Conservation (phyloP, 2,797 vertebrate genomes). For the Ctenopoma multispine region DNA sequence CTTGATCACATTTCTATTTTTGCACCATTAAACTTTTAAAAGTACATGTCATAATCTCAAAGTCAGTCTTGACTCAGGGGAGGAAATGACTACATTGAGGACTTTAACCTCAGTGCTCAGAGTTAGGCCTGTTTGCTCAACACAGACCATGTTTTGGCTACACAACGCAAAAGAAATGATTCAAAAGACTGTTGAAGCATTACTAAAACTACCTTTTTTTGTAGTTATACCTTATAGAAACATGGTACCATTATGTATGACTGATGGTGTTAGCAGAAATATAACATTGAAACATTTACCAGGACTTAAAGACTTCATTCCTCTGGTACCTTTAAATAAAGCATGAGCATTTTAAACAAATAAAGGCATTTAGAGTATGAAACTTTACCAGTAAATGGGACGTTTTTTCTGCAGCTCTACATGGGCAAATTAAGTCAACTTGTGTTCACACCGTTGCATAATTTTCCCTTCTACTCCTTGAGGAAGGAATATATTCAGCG, state of each 20-base stretch:
- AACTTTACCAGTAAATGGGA: too few species aligned
- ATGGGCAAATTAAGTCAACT: too few species aligned
- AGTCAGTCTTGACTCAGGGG: neutral
- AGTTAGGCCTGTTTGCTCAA: neutral
- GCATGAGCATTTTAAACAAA: too few species aligned
- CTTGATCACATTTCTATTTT: neutral
- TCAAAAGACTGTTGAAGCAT: neutral
- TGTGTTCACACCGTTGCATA: neutral
- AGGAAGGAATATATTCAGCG: neutral
- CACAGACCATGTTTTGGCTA: conserved; percentile 1
- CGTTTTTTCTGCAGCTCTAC: too few species aligned
- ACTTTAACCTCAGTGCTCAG: conserved; percentile 20
- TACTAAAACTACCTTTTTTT: neutral
- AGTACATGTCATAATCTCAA: neutral
- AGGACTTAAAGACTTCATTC: neutral
- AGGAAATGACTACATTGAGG: neutral
- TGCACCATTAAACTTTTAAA: neutral
- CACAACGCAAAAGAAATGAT: neutral
- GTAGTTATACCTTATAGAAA: neutral
- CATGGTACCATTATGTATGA: too few species aligned
- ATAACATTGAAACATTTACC: too few species aligned
- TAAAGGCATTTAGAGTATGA: too few species aligned
- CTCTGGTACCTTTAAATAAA: conserved; percentile 1
- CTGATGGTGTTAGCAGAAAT: too few species aligned
- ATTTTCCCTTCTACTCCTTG: neutral